Percentiles rank a stretch among this genome's conserved stretches.
phyloP scores from a whole-genome alignment of 2,888 invertebrate species.

The Macrophya alboannulata region DNA sequence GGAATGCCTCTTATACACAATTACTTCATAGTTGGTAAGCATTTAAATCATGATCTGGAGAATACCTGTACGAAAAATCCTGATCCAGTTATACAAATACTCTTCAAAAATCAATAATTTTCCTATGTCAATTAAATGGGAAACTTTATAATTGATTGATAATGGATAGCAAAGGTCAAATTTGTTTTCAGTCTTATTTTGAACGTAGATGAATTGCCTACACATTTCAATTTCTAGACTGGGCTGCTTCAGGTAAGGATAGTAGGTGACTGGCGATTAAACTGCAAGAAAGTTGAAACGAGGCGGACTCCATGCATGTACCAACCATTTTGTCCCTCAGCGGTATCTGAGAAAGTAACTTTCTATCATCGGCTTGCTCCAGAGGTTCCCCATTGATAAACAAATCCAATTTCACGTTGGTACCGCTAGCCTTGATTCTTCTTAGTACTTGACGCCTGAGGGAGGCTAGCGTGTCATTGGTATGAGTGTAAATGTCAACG shows the following conservation, averaged over 20 bases:
- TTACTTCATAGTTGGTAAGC: neutral
- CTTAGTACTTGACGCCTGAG: conserved; percentile 90
- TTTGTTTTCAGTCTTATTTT: neutral
- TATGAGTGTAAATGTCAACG: conserved; percentile 95
- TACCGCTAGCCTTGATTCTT: conserved; percentile 83
- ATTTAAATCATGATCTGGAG: neutral
- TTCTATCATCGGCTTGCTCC: conserved; percentile 93
- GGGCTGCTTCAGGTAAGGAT: neutral
- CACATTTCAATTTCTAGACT: no score
- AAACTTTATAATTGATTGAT: neutral
- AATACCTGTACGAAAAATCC: neutral
- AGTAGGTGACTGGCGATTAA: neutral
- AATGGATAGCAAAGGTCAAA: neutral
- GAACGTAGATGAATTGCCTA: no score
- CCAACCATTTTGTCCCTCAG: conserved; percentile 94
- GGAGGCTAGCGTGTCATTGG: conserved; percentile 95
- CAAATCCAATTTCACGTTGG: conserved; percentile 94
- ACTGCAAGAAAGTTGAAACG: neutral
- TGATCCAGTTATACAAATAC: neutral
- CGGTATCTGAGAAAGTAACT: conserved; percentile 92
- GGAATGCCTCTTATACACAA: neutral
- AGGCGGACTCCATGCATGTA: conserved; percentile 71
- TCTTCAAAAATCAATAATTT: neutral
- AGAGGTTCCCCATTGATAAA: conserved; percentile 94
- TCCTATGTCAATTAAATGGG: neutral